Base-by-base conservation (phyloP, 2,797 vertebrate species). In the Microhierax caerulescens region DNA sequence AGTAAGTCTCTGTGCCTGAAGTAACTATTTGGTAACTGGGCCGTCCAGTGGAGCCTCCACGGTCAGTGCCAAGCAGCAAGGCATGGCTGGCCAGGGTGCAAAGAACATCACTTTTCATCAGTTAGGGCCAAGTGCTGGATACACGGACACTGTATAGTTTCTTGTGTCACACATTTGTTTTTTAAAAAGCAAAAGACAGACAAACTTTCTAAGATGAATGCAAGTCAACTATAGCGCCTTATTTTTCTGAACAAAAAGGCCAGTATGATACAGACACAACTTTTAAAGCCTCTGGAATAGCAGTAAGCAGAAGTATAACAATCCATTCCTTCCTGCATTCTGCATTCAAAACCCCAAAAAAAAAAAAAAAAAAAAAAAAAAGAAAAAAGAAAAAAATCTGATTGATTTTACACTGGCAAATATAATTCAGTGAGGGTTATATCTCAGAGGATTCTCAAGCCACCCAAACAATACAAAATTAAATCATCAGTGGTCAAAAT, bases 401-500 rank as follows among this genome's bases (percentile, higher is more conserved):
- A 77, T 84, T 96, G 86, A 81, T 56, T 96, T 97, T 96, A 78
- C 89, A 70, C 72, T 77, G 53, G 34, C 95, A 92, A 94, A 75
- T 94, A 74, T 65, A 94, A 88, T 95, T 96, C 88, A 90, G 45
- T 78, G 45, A 83, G 80, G 51, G 48, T 88, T 94, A 87, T 93
- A 88, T 87, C 61, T 96, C 92, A 93, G 69, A 94, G 39, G 43
- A 91, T 96, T 96, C 84, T 90, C 85, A 97, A 95, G 75, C 34
- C 96, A 76, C 94, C 72, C 78, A 96, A 93, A 95, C 25, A 8
- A n/a, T 24, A 68, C 75, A 97, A 96, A 97, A 95, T 93, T 94
- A 97, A 97, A 95, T 74, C 36, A 95, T 95, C 72, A 85, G 61
- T 92, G 85, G 95, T 95, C 64, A 88, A 95, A 95, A 90, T 72